A percentile compares a stretch with the other conserved stretches of the same genome.
These are phyloP conservation scores for Sitta carolinensis DNA, from an alignment of 2,797 vertebrate species.

Conservation along the genomic window DNA sequence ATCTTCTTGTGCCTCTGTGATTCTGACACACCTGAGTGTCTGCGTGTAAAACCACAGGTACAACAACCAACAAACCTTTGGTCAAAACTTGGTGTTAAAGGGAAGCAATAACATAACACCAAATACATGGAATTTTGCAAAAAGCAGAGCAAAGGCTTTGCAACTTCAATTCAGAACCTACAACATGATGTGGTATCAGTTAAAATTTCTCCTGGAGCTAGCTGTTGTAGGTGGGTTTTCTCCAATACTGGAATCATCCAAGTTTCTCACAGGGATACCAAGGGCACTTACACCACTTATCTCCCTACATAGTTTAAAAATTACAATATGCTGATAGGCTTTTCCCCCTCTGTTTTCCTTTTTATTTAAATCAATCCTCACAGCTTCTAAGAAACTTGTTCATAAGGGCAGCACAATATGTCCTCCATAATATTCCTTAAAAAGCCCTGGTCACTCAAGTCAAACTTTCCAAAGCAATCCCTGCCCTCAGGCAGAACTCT, in stretches of 20 bases:
- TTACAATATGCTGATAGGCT: background rate
- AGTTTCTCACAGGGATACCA: background rate
- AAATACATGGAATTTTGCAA: background rate
- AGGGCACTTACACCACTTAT: background rate
- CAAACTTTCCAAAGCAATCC: conserved; percentile 7
- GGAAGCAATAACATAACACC: background rate
- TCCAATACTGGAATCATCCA: background rate
- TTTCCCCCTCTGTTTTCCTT: background rate
- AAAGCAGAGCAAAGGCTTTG: background rate
- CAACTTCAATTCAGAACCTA: background rate
- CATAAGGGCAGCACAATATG: background rate
- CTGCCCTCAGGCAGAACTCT: background rate
- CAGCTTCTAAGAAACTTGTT: background rate
- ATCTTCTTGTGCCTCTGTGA: background rate
- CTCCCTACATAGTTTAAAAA: background rate
- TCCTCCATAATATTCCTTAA: background rate
- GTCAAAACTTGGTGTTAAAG: background rate
- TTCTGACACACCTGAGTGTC: background rate
- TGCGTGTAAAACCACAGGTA: fast-evolving
- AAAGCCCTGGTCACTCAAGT: background rate
- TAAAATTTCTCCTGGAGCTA: background rate
- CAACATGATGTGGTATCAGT: background rate
- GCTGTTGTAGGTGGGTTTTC: background rate
- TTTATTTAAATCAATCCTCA: background rate
- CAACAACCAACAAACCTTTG: background rate